Evolutionary conservation across 2,797 vertebrate species (phyloP), one percentile per base, ranked within the genome.

Genomic region (Pantherophis alleghaniensis): DNA sequence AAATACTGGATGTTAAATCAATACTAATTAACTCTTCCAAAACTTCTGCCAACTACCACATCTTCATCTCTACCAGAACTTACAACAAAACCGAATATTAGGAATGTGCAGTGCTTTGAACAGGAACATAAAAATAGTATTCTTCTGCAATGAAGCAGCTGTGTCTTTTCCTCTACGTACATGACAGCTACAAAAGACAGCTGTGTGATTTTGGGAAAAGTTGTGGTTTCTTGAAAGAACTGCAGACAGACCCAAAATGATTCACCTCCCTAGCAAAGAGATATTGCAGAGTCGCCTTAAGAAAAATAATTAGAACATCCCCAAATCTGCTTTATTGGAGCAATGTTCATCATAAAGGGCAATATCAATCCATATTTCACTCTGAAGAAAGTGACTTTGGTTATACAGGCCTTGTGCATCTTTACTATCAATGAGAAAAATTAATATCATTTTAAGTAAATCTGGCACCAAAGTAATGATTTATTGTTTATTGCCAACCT

Each of bases 1-100:
- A 94, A 90, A 93, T 94, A 91, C 91, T 90, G 83, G 53, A 90
- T 66, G 47, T 94, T 92, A 94, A 93, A 94, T 91, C 87, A 90
- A 94, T 90, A 91, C 92, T 91, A 93, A 94, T 93, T 88, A 94
- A 87, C 88, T 91, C 74, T 91, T 93, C 79, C 56, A 89, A 94
- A 94, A 87, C 90, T 60, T 90, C 61, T 93, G 87, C 88, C 90
- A 90, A 66, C 83, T 91, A 86, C 79, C 63, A 91, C 59, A 90
- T 93, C 42, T 94, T 55, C 79, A 59, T 56, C 10, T 42, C 26
- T 47, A 89, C 26, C 69, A 89, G 74, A 91, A 66, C 87, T 93
- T 91, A 93, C 57, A 87, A 51, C 51, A 90, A 94, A 90, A 89
- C 88, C 28, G 74, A 90, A 90, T 92, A 83, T 86, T 6, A 79